These are phyloP conservation scores for Lutjanus campechanus DNA, from an alignment of 2,797 vertebrate species.

Conservation along the genomic window DNA sequence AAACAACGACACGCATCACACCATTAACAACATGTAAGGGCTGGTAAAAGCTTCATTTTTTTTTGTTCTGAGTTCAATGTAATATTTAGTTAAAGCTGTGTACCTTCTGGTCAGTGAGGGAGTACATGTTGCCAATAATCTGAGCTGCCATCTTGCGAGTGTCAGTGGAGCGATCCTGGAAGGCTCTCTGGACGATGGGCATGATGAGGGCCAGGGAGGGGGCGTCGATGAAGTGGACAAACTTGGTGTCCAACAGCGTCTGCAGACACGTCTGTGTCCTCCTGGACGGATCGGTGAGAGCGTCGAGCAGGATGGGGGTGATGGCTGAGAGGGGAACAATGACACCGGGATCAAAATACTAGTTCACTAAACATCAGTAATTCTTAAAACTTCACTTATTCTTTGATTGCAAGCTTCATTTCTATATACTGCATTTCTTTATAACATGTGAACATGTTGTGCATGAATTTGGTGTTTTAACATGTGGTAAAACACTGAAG, in stretches of 20 bases:
- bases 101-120: conserved; percentile 99
- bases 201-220: conserved; percentile 98
- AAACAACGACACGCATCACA: conserved; percentile 34
- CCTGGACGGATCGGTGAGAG: conserved; percentile 95
- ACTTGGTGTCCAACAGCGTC: conserved; percentile 97
- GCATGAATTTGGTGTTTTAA: no score
- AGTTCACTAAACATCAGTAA: neutral
- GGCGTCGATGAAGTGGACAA: conserved; percentile 98
- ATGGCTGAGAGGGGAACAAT: conserved; percentile 87
- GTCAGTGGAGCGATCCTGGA: conserved; percentile 98
- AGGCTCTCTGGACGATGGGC: conserved; percentile 98
- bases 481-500: no score
- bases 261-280: conserved; percentile 97
- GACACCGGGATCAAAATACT: neutral
- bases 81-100: neutral
- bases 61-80: neutral
- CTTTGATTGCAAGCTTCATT: no score
- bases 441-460: no score
- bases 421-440: no score
- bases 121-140: conserved; percentile 99
- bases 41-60: neutral
- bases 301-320: conserved; percentile 95
- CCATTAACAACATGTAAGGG: conserved; percentile 4
- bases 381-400: no score
- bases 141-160: conserved; percentile 99